Evolutionary conservation across 1,140 invertebrate genomes (phyloP).

Genomic region (Aphis gossypii): DNA sequence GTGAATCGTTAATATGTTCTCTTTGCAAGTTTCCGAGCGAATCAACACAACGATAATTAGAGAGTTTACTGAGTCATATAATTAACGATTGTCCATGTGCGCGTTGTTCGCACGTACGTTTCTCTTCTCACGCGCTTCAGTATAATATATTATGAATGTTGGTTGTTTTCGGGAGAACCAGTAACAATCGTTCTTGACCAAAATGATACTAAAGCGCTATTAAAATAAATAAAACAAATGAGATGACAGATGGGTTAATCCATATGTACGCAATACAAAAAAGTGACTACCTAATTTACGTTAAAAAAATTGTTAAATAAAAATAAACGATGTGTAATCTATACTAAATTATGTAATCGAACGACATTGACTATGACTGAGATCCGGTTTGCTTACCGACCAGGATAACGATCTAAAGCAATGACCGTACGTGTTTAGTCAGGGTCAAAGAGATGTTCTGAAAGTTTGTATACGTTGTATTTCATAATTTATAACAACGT

Average conservation of each 20-base stretch:
- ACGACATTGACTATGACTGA: conserved; percentile 26
- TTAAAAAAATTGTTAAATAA: background rate
- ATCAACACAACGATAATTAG: conserved; percentile 14
- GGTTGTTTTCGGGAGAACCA: background rate
- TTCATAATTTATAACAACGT: background rate
- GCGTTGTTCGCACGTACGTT: conserved; percentile 35
- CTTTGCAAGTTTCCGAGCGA: background rate
- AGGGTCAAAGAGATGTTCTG: conserved; percentile 3
- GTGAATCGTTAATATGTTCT: background rate
- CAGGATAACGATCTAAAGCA: background rate
- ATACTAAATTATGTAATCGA: background rate
- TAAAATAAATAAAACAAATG: background rate
- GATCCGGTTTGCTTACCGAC: conserved; percentile 24
- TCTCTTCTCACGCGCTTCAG: conserved; percentile 37
- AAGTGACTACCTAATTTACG: background rate
- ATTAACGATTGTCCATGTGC: conserved; percentile 31
- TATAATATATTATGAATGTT: background rate
- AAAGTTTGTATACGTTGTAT: background rate
- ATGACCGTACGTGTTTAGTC: background rate
- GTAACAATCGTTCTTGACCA: background rate
- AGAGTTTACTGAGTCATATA: conserved; percentile 39
- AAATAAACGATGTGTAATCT: background rate
- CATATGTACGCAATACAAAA: background rate
- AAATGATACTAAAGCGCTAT: background rate
- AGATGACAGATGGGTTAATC: background rate